Conservation (phyloP, 2,113 vertebrate genomes). For the Myrmophylax atrothorax region DNA sequence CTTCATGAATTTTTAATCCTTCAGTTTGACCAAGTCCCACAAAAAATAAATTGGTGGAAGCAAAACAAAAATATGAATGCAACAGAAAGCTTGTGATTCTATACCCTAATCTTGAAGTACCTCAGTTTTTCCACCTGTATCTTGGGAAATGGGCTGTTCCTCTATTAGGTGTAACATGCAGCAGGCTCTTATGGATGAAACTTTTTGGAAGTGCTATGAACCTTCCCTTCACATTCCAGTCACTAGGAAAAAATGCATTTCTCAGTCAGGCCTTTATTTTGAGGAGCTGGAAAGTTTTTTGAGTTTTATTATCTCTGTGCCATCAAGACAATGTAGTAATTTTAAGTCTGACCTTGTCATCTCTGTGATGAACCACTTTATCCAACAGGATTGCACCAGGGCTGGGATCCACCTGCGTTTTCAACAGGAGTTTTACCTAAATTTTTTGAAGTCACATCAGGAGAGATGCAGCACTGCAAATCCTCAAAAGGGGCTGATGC, state of each 20-base stretch:
- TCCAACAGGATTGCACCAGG: too few relatives aligned
- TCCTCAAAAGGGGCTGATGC: not conserved
- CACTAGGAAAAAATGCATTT: not conserved
- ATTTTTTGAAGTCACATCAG: not conserved
- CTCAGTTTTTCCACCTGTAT: not conserved
- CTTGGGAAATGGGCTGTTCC: not conserved
- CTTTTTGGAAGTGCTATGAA: not conserved
- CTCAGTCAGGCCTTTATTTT: not conserved
- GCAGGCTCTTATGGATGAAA: not conserved
- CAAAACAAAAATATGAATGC: not conserved
- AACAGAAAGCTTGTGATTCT: not conserved
- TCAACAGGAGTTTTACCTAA: not conserved
- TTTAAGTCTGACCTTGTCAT: not conserved
- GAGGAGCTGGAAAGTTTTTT: not conserved
- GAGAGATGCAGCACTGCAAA: not conserved
- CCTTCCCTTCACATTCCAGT: not conserved
- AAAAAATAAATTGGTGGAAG: not conserved
- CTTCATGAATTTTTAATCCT: not conserved
- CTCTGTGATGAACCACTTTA: not conserved
- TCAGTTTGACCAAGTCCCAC: not conserved
- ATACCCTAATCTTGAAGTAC: not conserved
- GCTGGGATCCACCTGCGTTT: not conserved
- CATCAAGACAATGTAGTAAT: not conserved
- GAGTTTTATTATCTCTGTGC: not conserved
- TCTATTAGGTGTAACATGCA: not conserved